A percentile compares a stretch with the other conserved stretches of the same genome.
Conservation (phyloP, 64 coral and sea anemone species). For the Stichodactyla mertensii region DNA sequence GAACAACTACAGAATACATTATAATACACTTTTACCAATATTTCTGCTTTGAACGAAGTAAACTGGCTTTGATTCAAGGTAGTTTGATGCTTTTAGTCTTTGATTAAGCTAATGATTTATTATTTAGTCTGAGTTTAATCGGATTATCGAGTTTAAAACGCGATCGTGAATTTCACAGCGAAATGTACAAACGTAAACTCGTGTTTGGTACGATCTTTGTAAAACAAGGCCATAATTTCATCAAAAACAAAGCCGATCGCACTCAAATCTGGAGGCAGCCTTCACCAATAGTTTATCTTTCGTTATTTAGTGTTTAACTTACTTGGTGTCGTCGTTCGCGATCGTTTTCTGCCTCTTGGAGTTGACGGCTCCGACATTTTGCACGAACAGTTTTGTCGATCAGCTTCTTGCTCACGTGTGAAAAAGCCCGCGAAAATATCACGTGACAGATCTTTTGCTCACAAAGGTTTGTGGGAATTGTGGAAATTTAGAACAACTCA, state of each 20-base stretch:
- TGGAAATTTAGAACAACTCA: not conserved
- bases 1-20: no score
- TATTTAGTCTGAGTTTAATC: no score
- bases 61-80: not conserved
- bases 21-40: not conserved
- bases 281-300: not conserved
- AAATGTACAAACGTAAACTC: not conserved
- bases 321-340: slow-evolving; percentile 56
- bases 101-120: not conserved
- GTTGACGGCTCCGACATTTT: slow-evolving; percentile 79
- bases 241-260: not conserved
- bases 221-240: not conserved
- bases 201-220: not conserved
- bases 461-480: slow-evolving; percentile 13
- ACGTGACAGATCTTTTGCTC: slow-evolving; percentile 23
- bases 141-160: not conserved
- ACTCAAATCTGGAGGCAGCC: not conserved
- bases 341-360: slow-evolving; percentile 74
- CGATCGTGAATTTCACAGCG: not conserved
- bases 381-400: not conserved
- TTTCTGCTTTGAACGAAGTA: not conserved
- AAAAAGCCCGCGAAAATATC: slow-evolving; percentile 72
- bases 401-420: slow-evolving; percentile 56
- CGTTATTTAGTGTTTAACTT: not conserved
- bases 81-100: not conserved